phyloP scores from a whole-genome alignment of 2,113 vertebrate genomes.

The Cynopterus brachyotis region DNA sequence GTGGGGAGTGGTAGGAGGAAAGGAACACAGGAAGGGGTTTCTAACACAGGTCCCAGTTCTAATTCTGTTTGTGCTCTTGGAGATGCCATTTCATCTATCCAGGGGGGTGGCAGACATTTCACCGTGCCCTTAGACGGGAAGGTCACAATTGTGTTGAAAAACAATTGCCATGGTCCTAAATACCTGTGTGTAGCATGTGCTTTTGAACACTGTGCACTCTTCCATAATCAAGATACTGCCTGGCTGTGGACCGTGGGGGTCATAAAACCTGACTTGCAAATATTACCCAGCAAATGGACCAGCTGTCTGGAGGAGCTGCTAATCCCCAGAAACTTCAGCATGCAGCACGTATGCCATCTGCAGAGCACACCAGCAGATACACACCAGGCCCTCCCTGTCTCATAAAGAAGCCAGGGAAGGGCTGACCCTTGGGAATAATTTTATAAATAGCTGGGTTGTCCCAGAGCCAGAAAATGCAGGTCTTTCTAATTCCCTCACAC shows the following conservation, averaged over 20 bases:
- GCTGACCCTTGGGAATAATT: not conserved
- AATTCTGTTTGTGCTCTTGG: not conserved
- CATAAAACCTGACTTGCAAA: constrained; percentile 62
- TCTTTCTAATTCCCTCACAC: not conserved
- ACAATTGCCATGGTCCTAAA: constrained; percentile 6
- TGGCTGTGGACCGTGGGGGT: constrained; percentile 53
- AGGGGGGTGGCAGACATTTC: not conserved
- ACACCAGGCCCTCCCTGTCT: not conserved
- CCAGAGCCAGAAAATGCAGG: not conserved
- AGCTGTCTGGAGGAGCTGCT: constrained; percentile 65
- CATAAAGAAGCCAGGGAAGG: not conserved
- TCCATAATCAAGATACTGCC: not conserved
- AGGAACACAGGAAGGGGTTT: not conserved
- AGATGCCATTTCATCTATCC: not conserved
- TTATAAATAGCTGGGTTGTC: constrained; percentile 30
- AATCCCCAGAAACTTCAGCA: constrained; percentile 18
- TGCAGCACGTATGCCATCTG: constrained; percentile 46
- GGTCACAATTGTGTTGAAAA: constrained; percentile 40
- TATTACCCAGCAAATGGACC: constrained; percentile 51
- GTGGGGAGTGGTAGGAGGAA: not conserved
- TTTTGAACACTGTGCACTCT: constrained; percentile 31
- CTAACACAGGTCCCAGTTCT: not conserved
- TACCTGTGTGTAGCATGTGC: not conserved
- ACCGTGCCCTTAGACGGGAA: not conserved
- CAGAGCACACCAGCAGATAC: constrained; percentile 18